Base-by-base conservation (phyloP, 2,797 vertebrate genomes). In the Danio albolineatus region DNA sequence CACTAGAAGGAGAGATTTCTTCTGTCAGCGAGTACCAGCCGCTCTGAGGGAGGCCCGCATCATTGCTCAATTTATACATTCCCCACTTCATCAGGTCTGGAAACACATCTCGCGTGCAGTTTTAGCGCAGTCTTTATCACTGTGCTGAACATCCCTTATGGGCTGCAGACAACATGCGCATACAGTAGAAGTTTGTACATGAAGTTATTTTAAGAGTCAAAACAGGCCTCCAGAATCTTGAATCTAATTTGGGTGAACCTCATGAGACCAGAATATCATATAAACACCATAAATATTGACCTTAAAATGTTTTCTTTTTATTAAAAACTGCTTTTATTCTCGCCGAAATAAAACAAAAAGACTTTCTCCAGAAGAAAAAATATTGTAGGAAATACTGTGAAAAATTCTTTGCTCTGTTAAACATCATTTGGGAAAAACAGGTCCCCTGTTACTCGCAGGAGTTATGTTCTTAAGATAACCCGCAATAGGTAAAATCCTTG, bases 11-110 rank as follows among this genome's bases (percentile, higher is more conserved):
- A 56, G 49, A 54, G 49, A 70, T 82, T 73, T 75, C 70, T 66
- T 66, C 61, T 82, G 72, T 83, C 76, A 82, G 71, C 73, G 69
- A 61, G 71, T 28, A n/a, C 46, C 49, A 54, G 53, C 9, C 48
- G 41, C 73, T 57, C 19, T 43, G 49, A 53, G 56, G 56, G 54
- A 53, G 54, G 54, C 13, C 65, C 61, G 39, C 72, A 72, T 48
- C 39, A 67, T 82, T 82, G 61, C 81, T 82, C 49, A 84, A 76
- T 76, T 46, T 76, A 39, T 62, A 83, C 79, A 75, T 82, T 82
- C 80, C 53, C 49, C 51, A 66, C 44, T 64, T 85, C 65, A 84
- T 54, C 69, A 72, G 43, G 64, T 78, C 70, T 66, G 44, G 67
- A 78, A 66, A 82, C 61, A 39, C 41, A 41, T 69, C 76, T 77